Evolutionary conservation across 2,888 invertebrate species (phyloP).

Genomic region (Limenitis camilla): DNA sequence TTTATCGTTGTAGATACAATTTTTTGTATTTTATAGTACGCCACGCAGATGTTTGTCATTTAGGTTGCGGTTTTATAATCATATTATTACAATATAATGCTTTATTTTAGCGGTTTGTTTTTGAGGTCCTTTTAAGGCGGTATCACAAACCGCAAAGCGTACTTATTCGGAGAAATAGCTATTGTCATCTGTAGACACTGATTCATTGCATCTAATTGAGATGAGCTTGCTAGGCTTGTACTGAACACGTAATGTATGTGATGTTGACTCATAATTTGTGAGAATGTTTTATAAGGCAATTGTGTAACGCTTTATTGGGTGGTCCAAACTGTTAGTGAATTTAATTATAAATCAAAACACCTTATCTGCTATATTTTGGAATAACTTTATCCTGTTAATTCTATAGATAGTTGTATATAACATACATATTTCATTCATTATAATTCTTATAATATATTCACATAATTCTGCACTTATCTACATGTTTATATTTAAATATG

Average conservation of each 20-base stretch:
- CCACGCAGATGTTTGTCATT: not conserved
- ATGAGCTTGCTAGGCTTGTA: slow-evolving; percentile 46
- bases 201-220: slow-evolving; percentile 52
- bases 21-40: slow-evolving; percentile 1
- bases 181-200: slow-evolving; percentile 33
- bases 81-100: slow-evolving; percentile 4
- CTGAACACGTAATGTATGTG: slow-evolving; percentile 27
- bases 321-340: slow-evolving; percentile 1
- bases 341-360: too few species aligned
- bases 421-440: not conserved
- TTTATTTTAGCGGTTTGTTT: slow-evolving; percentile 23
- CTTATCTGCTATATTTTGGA: too few species aligned
- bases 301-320: slow-evolving; percentile 8
- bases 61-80: slow-evolving; percentile 9
- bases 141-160: slow-evolving; percentile 44
- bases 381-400: too few species aligned
- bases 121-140: slow-evolving; percentile 25
- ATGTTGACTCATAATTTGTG: slow-evolving; percentile 23
- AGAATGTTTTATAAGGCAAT: slow-evolving; percentile 16
- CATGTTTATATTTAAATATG: slow-evolving; percentile 6
- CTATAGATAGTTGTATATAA: too few species aligned
- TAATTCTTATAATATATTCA: not conserved
- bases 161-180: slow-evolving; percentile 39
- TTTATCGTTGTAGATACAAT: too few species aligned
- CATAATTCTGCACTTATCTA: not conserved